Evolutionary conservation across 2,888 invertebrate species (phyloP).

Genomic region (Lithophane semibrunnea): DNA sequence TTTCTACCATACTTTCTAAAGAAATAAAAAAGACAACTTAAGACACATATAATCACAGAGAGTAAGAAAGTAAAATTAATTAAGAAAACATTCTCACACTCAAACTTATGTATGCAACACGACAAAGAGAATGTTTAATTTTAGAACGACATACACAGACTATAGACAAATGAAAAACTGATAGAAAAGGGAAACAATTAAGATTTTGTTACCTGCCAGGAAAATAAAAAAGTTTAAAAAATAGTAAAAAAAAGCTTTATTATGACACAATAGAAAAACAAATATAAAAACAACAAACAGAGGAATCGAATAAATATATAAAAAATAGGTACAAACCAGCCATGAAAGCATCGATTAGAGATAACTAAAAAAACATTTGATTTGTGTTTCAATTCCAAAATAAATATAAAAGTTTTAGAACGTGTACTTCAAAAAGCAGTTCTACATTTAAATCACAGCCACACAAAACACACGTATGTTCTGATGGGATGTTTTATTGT

Average conservation of each 20-base stretch:
- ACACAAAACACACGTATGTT: slow-evolving; percentile 45
- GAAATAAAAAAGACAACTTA: slow-evolving; percentile 3
- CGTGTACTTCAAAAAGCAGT: slow-evolving; percentile 16
- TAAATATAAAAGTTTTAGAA: not conserved
- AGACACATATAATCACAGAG: slow-evolving; percentile 23
- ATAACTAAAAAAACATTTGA: not conserved
- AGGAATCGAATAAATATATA: not conserved
- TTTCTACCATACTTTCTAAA: slow-evolving; percentile 2
- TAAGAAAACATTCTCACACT: slow-evolving; percentile 10
- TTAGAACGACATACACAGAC: slow-evolving; percentile 17
- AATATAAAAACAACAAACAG: slow-evolving; percentile 2
- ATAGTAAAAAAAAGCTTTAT: not conserved
- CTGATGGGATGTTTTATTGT: slow-evolving; percentile 60
- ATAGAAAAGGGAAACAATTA: not conserved
- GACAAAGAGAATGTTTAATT: slow-evolving; percentile 17
- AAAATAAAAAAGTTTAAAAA: not conserved
- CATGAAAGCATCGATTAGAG: not conserved
- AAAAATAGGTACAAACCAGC: slow-evolving; percentile 1
- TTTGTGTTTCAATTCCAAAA: not conserved
- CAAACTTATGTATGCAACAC: slow-evolving; percentile 34
- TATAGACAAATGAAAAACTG: slow-evolving; percentile 3
- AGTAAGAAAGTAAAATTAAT: slow-evolving; percentile 12
- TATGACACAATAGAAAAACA: not conserved
- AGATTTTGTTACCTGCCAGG: not conserved
- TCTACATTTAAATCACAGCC: slow-evolving; percentile 36